A percentile compares a stretch with the other conserved stretches of the same genome.
These are phyloP conservation scores for Mesorhabditis sp. DNA, from an alignment of 2,888 invertebrate genomes.

Conservation along the genomic window DNA sequence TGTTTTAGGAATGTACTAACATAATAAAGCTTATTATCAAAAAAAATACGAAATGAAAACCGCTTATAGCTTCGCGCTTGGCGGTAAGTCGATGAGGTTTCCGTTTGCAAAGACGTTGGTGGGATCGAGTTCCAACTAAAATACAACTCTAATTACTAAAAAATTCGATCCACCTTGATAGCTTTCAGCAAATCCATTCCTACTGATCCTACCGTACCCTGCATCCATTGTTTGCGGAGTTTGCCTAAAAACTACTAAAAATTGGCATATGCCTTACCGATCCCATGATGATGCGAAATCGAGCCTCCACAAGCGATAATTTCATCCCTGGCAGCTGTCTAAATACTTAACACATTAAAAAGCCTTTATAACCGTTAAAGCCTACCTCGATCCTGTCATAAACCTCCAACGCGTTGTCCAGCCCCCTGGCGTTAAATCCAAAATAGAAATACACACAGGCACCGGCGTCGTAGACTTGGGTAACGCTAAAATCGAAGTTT, in stretches of 20 bases:
- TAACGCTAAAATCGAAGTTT: constrained; percentile 65
- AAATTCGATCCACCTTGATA: constrained; percentile 67
- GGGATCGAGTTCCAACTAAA: constrained; percentile 75
- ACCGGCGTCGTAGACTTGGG: constrained; percentile 94
- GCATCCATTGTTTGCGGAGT: constrained; percentile 79
- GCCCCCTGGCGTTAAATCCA: constrained; percentile 71
- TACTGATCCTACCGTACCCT: constrained; percentile 76
- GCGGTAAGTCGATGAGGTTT: constrained; percentile 68
- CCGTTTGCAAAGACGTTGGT: constrained; percentile 86
- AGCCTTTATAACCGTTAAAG: not conserved
- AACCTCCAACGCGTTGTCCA: constrained; percentile 71
- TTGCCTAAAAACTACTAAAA: constrained; percentile 72
- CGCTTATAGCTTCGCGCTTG: not conserved
- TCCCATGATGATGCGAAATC: constrained; percentile 90
- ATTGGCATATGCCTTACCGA: constrained; percentile 36
- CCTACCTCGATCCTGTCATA: constrained; percentile 80
- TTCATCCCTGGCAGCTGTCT: constrained; percentile 79
- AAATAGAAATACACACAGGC: constrained; percentile 94
- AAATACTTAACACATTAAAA: constrained; percentile 20
- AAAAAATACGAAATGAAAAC: too few species aligned
- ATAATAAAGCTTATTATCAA: too few species aligned
- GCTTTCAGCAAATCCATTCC: constrained; percentile 76
- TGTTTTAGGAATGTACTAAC: not conserved
- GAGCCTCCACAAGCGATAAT: constrained; percentile 85
- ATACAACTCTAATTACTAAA: not conserved